A percentile compares a stretch with the other conserved stretches of the same genome.
These are phyloP conservation scores for Hippopotamus amphibius DNA, from an alignment of 2,113 vertebrate genomes.

Conservation along the genomic window DNA sequence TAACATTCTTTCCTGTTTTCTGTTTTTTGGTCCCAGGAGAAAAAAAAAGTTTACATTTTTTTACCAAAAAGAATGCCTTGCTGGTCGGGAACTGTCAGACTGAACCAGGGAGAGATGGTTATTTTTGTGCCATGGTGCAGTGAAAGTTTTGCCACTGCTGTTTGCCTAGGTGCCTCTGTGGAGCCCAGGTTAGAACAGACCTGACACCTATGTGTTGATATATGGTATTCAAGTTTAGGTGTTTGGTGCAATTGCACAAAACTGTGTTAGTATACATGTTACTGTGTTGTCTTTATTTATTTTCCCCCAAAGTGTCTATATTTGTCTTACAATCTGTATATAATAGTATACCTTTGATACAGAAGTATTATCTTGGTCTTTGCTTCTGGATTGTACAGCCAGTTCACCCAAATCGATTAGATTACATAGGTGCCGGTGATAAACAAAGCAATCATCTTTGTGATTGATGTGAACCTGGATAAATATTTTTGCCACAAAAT, in stretches of 20 bases:
- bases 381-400: slow-evolving; percentile 40
- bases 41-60: slow-evolving; percentile 50
- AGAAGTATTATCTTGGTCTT: slow-evolving; percentile 68
- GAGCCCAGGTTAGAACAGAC: background rate
- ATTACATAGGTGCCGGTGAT: background rate
- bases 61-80: background rate
- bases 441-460: background rate
- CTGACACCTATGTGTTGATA: background rate
- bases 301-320: slow-evolving; percentile 42
- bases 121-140: background rate
- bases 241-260: background rate
- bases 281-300: slow-evolving; percentile 82
- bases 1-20: background rate
- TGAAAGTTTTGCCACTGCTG: background rate
- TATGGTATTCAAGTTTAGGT: background rate
- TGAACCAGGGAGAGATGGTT: background rate
- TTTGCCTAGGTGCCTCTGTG: background rate
- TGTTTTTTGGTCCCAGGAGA: background rate
- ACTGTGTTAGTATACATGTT: slow-evolving; percentile 11
- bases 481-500: slow-evolving; percentile 6
- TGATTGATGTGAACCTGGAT: background rate
- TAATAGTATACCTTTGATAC: slow-evolving; percentile 71
- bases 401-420: background rate
- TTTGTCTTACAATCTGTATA: slow-evolving; percentile 76
- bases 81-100: background rate